A percentile compares a stretch with the other conserved stretches of the same genome.
Evolutionary conservation across 2,888 invertebrate genomes (phyloP).

Genomic region (Calliphora vomitoria): DNA sequence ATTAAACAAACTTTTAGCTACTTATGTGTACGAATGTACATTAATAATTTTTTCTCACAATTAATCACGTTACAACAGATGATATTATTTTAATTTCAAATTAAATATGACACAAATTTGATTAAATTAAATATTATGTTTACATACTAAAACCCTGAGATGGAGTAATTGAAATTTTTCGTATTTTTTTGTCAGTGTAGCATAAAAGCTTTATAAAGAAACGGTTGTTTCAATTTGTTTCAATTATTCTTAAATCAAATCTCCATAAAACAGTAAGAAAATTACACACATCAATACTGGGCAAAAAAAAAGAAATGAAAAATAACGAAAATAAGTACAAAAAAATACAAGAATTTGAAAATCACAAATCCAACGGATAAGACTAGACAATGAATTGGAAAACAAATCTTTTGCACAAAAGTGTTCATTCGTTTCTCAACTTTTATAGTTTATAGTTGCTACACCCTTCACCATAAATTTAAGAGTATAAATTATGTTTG

Average conservation of each 20-base stretch:
- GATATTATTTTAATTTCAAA: not conserved
- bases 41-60: not conserved
- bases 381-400: conserved; percentile 28
- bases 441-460: not conserved
- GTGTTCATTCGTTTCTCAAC: not conserved
- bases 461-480: no score
- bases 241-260: conserved; percentile 35
- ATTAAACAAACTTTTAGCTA: not conserved
- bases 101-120: not conserved
- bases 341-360: conserved; percentile 30
- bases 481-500: no score
- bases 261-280: not conserved
- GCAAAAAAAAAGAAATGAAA: not conserved
- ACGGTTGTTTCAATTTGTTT: conserved; percentile 16
- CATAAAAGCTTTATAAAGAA: not conserved
- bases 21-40: not conserved
- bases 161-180: no score
- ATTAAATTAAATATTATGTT: not conserved
- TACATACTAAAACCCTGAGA: no score
- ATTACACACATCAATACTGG: not conserved
- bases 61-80: not conserved
- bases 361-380: conserved; percentile 37
- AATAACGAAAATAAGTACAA: not conserved
- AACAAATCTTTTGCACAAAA: conserved; percentile 32
- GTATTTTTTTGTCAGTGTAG: not conserved